These are phyloP conservation scores for Glaucopsyche alexis DNA, from an alignment of 2,888 invertebrate genomes.

Conservation along the genomic window DNA sequence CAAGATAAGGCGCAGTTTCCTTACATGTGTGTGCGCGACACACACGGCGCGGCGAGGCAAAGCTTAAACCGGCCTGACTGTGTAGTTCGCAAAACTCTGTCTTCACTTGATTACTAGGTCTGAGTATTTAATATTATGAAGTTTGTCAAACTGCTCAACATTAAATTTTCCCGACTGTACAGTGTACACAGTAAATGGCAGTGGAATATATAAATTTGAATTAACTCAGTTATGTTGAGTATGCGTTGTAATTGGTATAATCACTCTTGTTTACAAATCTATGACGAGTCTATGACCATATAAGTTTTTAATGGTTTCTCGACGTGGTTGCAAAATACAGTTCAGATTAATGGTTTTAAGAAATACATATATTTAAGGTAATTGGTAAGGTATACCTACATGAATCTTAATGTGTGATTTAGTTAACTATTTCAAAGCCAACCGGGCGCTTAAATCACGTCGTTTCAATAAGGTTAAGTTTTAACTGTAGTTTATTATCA, in stretches of 20 bases:
- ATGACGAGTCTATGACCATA: constrained; percentile 39
- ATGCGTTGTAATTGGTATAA: constrained; percentile 40
- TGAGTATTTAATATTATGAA: neutral
- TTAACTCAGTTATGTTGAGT: neutral
- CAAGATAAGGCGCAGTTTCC: no score
- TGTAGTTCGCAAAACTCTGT: no score
- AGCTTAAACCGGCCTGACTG: no score
- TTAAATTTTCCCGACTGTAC: neutral
- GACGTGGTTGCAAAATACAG: neutral
- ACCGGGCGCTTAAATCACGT: neutral
- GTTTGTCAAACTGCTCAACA: neutral
- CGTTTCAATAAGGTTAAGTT: neutral
- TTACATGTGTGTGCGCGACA: no score
- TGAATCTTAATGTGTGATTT: neutral
- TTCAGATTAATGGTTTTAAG: neutral
- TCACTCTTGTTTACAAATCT: constrained; percentile 41
- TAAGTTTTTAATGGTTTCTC: constrained; percentile 38
- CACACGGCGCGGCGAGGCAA: no score
- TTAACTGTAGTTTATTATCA: constrained; percentile 12
- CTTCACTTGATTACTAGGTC: no score
- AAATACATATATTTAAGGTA: constrained; percentile 2
- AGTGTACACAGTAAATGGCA: neutral
- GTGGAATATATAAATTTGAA: neutral
- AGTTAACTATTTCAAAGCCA: constrained; percentile 9
- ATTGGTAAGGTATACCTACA: neutral